Conservation (phyloP, 2,888 invertebrate genomes). For the Xanthostigma xanthostigma region DNA sequence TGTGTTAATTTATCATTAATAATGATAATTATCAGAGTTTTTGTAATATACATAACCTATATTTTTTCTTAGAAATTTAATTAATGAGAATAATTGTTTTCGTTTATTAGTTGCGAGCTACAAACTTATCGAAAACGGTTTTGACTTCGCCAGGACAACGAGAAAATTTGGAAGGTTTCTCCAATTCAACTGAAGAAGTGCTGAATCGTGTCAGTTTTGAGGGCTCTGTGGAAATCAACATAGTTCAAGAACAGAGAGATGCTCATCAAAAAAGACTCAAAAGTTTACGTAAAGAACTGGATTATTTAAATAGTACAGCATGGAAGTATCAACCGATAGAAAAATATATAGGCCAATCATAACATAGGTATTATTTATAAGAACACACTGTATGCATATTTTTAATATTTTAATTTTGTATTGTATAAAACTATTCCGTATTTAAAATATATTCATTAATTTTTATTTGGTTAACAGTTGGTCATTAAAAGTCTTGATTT, state of each 20-base stretch:
- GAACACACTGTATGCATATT: too few species aligned
- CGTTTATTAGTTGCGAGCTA: neutral
- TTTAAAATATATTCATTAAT: too few species aligned
- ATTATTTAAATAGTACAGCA: slow-evolving; percentile 19
- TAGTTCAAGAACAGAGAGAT: slow-evolving; percentile 12
- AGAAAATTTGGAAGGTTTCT: slow-evolving; percentile 1
- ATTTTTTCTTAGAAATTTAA: too few species aligned
- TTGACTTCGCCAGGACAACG: slow-evolving; percentile 1
- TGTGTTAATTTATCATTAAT: too few species aligned
- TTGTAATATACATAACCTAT: too few species aligned
- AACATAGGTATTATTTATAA: too few species aligned
- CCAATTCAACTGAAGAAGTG: neutral
- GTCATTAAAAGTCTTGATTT: too few species aligned
- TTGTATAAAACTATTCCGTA: too few species aligned
- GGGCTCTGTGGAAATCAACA: neutral
- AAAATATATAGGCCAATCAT: slow-evolving; percentile 17
- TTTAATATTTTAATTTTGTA: too few species aligned
- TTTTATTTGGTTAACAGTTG: too few species aligned
- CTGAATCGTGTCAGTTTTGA: slow-evolving; percentile 3
- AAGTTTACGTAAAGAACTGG: slow-evolving; percentile 20
- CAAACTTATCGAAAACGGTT: slow-evolving; percentile 1
- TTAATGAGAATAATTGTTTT: too few species aligned
- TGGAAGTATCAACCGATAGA: slow-evolving; percentile 22
- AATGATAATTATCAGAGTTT: too few species aligned
- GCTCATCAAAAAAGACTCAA: slow-evolving; percentile 19